A percentile compares a stretch with the other conserved stretches of the same genome.
Conservation (phyloP, 2,113 vertebrate species). For the Corydoras sp. region DNA sequence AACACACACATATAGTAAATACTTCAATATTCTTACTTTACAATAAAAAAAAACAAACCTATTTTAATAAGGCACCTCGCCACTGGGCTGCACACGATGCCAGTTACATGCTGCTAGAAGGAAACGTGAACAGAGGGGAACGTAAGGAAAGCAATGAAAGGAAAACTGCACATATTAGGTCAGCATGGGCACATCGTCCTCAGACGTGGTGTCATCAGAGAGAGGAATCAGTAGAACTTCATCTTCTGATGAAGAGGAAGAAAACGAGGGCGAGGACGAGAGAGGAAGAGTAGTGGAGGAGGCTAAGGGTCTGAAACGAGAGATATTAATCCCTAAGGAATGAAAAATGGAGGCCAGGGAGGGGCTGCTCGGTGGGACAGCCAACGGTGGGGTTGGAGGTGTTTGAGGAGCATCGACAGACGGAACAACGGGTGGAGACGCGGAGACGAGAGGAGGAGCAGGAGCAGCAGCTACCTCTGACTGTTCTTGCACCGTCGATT, state of each 20-base stretch:
- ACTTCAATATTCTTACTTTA: constrained; percentile 37
- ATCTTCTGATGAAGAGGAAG: constrained; percentile 67
- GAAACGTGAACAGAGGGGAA: constrained; percentile 10
- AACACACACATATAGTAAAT: constrained; percentile 32
- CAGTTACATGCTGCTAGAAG: constrained; percentile 55
- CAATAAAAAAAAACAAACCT: constrained; percentile 46
- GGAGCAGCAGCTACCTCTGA: constrained; percentile 48
- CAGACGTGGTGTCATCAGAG: constrained; percentile 70
- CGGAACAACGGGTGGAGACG: constrained; percentile 19
- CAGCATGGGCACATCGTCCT: constrained; percentile 70
- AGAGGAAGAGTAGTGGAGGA: constrained; percentile 58
- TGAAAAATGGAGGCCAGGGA: constrained; percentile 60
- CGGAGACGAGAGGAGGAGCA: constrained; percentile 50
- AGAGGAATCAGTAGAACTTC: constrained; percentile 81
- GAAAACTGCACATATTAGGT: background rate
- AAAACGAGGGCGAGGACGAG: constrained; percentile 61
- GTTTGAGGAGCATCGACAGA: constrained; percentile 28
- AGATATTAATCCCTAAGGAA: constrained; percentile 59
- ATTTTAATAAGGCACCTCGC: constrained; percentile 67
- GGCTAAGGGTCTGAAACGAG: constrained; percentile 56
- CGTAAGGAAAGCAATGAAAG: background rate
- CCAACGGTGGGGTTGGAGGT: constrained; percentile 42
- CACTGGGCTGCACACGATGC: constrained; percentile 48
- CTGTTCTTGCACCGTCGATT: constrained; percentile 47
- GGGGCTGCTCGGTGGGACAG: constrained; percentile 54